Base-by-base conservation (phyloP, 1,140 invertebrate species). In the Megathymus violae region DNA sequence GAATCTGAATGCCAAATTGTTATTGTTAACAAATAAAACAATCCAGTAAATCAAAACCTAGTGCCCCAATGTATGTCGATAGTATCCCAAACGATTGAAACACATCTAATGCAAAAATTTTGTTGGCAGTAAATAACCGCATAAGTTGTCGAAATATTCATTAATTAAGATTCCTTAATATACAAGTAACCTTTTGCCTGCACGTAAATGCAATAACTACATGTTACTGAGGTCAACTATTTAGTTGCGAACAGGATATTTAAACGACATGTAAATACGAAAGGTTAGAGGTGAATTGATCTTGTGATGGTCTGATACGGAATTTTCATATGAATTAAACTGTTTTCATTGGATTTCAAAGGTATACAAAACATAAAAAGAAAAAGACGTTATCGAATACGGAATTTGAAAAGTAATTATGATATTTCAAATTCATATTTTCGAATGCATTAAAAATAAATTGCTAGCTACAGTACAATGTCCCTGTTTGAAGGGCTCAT, bases 101-200 rank as follows among this genome's bases (percentile, higher is more conserved):
- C 69, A 77, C 64, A 78, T 80, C 69, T 64, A 74, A 76, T 48
- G 27, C 63, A 69, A 76, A 72, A 74, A n/a, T n/a, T 81, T 31
- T 5, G 7, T 16, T 27, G 34, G 25, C 27, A 34, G 10, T 50
- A 50, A 50, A 34, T 50, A 15, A 27, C 36, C 46, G 34, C 22
- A 13, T 10, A n/a, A 14, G 11, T 67, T 80, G 69, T 70, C 64
- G 69, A 50, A 75, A 76, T 36, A 27, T 54, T 50, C 60, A 51
- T 56, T 63, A 47, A 67, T 70, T 61, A 48, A 15, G 31, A 43
- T 60, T 73, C 43, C 62, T 64, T 67, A 75, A 76, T 78, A 74
- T 78, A 67, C 76, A 81, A 75, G 71, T 81, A 69, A 81, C 80
- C 82, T 85, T 22, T 82, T 81, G 38, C 14, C 16, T 61, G 13